Evolutionary conservation across 2,888 invertebrate genomes (phyloP), one percentile per base, ranked within the genome.

Genomic region (Exocentrus adspersus): DNA sequence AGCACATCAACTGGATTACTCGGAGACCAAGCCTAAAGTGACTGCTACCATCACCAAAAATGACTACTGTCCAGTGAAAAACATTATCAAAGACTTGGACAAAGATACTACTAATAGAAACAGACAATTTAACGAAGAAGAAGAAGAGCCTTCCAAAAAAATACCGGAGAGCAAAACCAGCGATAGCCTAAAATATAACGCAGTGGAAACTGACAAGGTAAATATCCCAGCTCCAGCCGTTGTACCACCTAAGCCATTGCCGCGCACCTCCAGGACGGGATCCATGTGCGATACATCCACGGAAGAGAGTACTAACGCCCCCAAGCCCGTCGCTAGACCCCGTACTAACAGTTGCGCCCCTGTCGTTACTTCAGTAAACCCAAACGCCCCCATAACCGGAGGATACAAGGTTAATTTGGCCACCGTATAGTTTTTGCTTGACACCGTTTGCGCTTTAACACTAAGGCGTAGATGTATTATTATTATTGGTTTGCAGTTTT

Each of bases 191-290:
- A 64, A 54, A 24, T 37, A 16, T 57, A 16, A 21, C 9, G 19
- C 79, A 28, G 68, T 67, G 58, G 85, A 68, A 83, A 83, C 60
- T 83, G 84, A 73, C 73, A 83, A 80, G 84, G 4, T 86, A 85
- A 60, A 67, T 62, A 46, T 46, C 61, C 14, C 54, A 54, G 62
- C 50, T 62, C 14, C 54, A 54, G 62, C 63, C 42, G 65, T 76
- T 43, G 67, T 88, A 48, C 89, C 91, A 1, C 93, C 93, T 0
- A 93, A 93, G 79, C 93, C 94, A 10, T 84, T 93, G 83, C 93
- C 94, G 0, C 86, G 93, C 73, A 90, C 91, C 0, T 92, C 89
- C 45, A 85, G 90, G 74, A 86, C 89, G 42, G 87, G 88, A 75
- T 89, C 93, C 10, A 86, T 93, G 60, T 90, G 91, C 0, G 93